Percentiles rank a stretch among this genome's conserved stretches.
Evolutionary conservation across 2,888 invertebrate species (phyloP).

Genomic region (Apodemia hepburni): DNA sequence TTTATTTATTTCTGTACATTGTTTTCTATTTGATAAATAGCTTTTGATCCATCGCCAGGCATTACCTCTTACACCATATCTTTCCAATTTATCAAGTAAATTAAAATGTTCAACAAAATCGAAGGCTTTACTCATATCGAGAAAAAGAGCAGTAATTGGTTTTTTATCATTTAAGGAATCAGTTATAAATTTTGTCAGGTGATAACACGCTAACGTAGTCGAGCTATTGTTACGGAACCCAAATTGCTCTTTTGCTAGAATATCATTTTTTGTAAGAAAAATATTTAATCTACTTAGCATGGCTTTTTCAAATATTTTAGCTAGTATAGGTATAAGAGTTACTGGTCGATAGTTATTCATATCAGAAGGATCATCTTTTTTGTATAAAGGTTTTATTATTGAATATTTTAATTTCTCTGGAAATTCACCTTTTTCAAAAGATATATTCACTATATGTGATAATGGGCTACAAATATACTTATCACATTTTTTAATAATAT

Average conservation of each 20-base stretch:
- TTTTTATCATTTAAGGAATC: constrained; percentile 21
- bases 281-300: constrained; percentile 17
- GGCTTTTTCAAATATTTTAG: constrained; percentile 23
- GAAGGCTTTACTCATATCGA: constrained; percentile 51
- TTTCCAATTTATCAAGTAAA: constrained; percentile 23
- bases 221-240: constrained; percentile 25
- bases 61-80: constrained; percentile 21
- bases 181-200: constrained; percentile 21
- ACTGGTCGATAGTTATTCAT: neutral
- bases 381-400: too few relatives aligned
- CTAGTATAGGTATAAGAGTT: constrained; percentile 22
- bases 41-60: constrained; percentile 18
- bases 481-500: too few relatives aligned
- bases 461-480: too few relatives aligned
- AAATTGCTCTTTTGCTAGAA: constrained; percentile 22
- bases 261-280: constrained; percentile 19
- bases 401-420: too few relatives aligned
- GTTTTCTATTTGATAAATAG: constrained; percentile 21
- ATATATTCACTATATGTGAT: too few relatives aligned
- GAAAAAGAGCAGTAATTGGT: constrained; percentile 18
- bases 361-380: too few relatives aligned
- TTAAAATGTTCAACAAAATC: constrained; percentile 38
- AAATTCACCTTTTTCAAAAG: too few relatives aligned
- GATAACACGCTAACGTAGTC: constrained; percentile 24
- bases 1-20: constrained; percentile 35